Conservation (phyloP, 1,140 invertebrate genomes). For the Belonocnema kinseyi region DNA sequence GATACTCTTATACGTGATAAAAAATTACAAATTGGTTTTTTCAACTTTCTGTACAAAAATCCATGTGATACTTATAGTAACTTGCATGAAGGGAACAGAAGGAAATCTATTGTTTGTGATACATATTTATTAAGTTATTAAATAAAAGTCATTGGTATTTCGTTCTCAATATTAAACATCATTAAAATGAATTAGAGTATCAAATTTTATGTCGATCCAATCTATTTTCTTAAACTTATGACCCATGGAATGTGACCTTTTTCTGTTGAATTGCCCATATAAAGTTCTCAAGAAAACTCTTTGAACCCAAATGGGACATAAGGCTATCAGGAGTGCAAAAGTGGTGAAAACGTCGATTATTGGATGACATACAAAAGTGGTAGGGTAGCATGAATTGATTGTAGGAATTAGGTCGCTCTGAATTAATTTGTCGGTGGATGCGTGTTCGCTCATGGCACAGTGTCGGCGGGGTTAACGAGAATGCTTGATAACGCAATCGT, state of each 20-base stretch:
- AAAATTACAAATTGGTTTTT: too few relatives aligned
- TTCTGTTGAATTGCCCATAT: background rate
- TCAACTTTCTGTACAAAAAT: too few relatives aligned
- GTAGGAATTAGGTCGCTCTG: slow-evolving; percentile 20
- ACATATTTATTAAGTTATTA: too few relatives aligned
- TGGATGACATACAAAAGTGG: slow-evolving; percentile 75
- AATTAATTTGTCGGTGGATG: background rate
- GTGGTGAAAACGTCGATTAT: slow-evolving; percentile 57
- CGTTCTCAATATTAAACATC: too few relatives aligned
- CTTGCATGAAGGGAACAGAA: too few relatives aligned
- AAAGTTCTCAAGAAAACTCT: slow-evolving; percentile 50
- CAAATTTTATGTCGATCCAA: background rate
- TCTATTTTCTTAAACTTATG: background rate
- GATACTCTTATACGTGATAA: too few relatives aligned
- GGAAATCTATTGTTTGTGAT: too few relatives aligned
- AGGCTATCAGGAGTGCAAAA: slow-evolving; percentile 67
- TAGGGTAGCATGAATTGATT: slow-evolving; percentile 71
- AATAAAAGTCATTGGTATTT: too few relatives aligned
- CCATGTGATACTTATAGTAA: too few relatives aligned
- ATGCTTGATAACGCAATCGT: background rate
- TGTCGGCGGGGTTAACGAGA: too few relatives aligned
- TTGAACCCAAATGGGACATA: slow-evolving; percentile 63
- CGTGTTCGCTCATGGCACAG: slow-evolving; percentile 33
- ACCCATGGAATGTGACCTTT: background rate
- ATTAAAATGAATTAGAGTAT: too few relatives aligned